Conservation (phyloP, 2,797 vertebrate genomes). For the Masticophis lateralis region DNA sequence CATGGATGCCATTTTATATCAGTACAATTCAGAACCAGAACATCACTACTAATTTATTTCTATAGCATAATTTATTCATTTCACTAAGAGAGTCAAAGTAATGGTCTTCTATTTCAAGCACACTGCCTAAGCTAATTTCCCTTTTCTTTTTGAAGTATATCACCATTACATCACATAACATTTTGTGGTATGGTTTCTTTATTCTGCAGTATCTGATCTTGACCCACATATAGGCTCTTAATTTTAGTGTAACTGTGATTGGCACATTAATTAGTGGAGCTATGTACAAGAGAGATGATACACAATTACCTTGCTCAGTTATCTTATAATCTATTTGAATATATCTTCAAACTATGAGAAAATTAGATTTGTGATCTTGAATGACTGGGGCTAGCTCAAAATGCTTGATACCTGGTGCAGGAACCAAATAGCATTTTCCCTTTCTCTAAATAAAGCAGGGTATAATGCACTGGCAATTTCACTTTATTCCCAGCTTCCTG, state of each 20-base stretch:
- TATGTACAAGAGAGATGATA: background rate
- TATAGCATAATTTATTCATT: background rate
- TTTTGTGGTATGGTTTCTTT: background rate
- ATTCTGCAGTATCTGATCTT: background rate
- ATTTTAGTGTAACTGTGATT: constrained; percentile 1
- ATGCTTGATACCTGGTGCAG: background rate
- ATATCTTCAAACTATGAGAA: background rate
- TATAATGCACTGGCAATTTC: background rate
- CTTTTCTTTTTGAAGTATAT: constrained; percentile 8
- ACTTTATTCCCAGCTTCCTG: background rate
- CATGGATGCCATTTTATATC: background rate
- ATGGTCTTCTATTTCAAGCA: constrained; percentile 4
- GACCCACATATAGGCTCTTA: background rate
- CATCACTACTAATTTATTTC: background rate
- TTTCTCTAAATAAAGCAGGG: background rate
- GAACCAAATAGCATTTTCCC: background rate
- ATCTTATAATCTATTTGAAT: background rate
- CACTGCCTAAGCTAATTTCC: background rate
- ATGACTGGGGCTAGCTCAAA: background rate
- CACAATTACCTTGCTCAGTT: background rate
- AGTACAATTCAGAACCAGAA: background rate
- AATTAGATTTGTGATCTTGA: background rate
- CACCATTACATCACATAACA: background rate
- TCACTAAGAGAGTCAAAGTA: background rate
- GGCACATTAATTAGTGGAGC: background rate